phyloP scores from a whole-genome alignment of 2,797 vertebrate genomes.

The Falco columbarius region DNA sequence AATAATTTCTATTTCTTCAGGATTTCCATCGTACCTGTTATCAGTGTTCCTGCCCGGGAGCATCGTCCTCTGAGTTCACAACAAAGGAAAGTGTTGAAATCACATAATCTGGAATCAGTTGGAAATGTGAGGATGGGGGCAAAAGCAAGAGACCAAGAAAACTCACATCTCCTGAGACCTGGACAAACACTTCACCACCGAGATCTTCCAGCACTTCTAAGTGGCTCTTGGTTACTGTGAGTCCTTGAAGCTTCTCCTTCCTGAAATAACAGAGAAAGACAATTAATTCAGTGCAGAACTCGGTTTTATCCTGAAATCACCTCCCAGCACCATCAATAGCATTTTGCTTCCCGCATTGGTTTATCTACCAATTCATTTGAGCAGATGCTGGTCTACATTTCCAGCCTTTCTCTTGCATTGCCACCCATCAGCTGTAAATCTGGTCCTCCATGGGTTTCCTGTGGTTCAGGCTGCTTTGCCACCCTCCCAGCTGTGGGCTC shows the following conservation, averaged over 20 bases:
- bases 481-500: not conserved
- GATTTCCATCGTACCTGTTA: not conserved
- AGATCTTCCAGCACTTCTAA: not conserved
- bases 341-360: not conserved
- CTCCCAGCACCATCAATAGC: not conserved
- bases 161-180: not conserved
- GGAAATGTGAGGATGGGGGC: not conserved
- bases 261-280: not conserved
- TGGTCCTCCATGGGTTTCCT: not conserved
- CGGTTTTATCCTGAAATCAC: not conserved
- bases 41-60: rapidly evolving
- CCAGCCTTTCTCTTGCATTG: conserved; percentile 20
- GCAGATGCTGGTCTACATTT: not conserved
- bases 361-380: not conserved
- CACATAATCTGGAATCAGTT: rapidly evolving
- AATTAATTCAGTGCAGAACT: not conserved
- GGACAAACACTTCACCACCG: not conserved
- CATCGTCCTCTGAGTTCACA: rapidly evolving
- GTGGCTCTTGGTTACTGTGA: rapidly evolving
- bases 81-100: not conserved
- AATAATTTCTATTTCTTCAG: not conserved
- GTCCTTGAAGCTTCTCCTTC: not conserved
- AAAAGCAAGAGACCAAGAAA: not conserved
- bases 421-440: not conserved
- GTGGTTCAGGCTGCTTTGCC: not conserved